Percentiles rank a stretch among this genome's conserved stretches.
Evolutionary conservation across 1,140 invertebrate species (phyloP).

Genomic region (Dysdera silvatica): DNA sequence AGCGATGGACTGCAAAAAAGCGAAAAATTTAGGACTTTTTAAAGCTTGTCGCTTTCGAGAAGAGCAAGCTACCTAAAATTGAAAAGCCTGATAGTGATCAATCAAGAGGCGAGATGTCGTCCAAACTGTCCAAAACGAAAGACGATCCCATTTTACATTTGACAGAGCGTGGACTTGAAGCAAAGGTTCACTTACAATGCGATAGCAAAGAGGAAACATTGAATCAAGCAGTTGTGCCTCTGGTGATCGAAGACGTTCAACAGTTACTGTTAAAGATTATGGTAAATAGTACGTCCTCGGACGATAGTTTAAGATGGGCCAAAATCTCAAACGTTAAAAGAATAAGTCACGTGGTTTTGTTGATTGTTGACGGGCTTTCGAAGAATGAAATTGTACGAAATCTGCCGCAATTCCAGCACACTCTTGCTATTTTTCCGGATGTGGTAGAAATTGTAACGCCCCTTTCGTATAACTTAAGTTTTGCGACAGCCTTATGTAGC

Average conservation of each 20-base stretch:
- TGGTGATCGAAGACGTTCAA: conserved; percentile 16
- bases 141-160: not conserved
- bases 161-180: not conserved
- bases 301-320: conserved; percentile 5
- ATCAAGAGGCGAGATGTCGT: too few species aligned
- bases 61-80: not conserved
- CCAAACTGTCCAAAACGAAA: too few species aligned
- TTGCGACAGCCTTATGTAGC: conserved; percentile 5
- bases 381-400: conserved; percentile 2
- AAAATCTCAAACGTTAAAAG: not conserved
- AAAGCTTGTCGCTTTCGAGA: not conserved
- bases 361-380: conserved; percentile 19
- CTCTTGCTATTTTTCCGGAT: not conserved
- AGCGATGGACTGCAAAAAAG: too few species aligned
- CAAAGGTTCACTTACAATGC: not conserved
- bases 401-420: not conserved
- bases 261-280: not conserved
- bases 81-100: not conserved
- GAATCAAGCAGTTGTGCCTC: too few species aligned
- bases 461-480: not conserved
- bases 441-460: conserved; percentile 6
- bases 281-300: not conserved
- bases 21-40: conserved; percentile 17
- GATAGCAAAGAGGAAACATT: not conserved
- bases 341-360: conserved; percentile 13